These are phyloP conservation scores for Corythornis vintsioides DNA, from an alignment of 2,113 vertebrate genomes.

Conservation along the genomic window DNA sequence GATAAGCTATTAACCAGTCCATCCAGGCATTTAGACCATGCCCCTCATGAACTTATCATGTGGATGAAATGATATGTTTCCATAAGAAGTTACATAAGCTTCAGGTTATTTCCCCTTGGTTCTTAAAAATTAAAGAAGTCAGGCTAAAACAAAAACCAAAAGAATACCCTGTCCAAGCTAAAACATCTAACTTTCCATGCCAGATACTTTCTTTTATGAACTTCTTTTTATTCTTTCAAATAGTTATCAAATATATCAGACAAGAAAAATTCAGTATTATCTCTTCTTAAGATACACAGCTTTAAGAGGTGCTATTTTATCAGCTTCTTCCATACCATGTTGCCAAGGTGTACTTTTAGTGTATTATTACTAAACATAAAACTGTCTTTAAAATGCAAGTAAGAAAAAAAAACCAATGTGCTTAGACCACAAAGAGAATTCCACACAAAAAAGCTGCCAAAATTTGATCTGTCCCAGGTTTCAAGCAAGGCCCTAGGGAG, in stretches of 20 bases:
- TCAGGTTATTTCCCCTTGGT: fast-evolving
- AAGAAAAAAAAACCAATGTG: not conserved
- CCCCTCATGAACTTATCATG: fast-evolving
- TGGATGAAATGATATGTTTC: not conserved
- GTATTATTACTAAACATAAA: not conserved
- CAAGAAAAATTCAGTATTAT: not conserved
- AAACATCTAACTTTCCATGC: not conserved
- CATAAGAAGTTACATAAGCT: not conserved
- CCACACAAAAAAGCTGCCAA: not conserved
- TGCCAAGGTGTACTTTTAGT: not conserved
- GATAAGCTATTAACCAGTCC: not conserved
- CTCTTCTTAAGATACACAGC: not conserved
- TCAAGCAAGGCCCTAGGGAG: not conserved
- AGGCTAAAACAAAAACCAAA: not conserved
- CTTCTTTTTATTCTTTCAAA: not conserved
- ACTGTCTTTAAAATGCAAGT: not conserved
- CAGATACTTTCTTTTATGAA: not conserved
- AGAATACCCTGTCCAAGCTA: not conserved
- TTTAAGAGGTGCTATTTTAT: not conserved
- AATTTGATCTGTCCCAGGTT: not conserved
- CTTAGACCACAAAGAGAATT: not conserved
- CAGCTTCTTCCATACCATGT: not conserved
- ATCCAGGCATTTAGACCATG: not conserved
- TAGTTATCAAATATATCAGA: not conserved
- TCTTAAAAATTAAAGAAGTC: not conserved